Conservation (phyloP, 2,113 vertebrate species). For the Mustelus asterias region DNA sequence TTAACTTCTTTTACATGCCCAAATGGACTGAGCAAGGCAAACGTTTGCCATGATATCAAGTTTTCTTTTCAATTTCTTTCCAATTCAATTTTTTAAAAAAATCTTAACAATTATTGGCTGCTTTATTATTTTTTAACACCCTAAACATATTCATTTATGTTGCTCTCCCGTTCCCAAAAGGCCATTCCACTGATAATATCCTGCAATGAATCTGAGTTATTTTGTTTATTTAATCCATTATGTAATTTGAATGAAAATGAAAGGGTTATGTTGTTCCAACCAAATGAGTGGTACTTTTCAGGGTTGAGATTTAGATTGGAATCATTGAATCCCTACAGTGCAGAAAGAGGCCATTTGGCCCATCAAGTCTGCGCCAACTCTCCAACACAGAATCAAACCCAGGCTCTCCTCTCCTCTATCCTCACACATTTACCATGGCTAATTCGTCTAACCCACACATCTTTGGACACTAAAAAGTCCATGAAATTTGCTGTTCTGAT, state of each 20-base stretch:
- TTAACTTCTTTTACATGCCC: background rate
- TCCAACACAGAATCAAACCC: no score
- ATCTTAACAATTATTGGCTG: background rate
- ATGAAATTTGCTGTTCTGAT: no score
- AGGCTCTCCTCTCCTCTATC: no score
- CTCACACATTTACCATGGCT: no score
- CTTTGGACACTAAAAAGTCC: no score
- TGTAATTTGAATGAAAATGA: background rate
- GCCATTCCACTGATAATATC: background rate
- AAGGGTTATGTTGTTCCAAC: background rate
- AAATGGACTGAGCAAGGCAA: background rate
- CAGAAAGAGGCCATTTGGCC: no score
- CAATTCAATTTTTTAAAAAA: background rate
- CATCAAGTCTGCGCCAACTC: no score
- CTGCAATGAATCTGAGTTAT: background rate
- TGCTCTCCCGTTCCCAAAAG: background rate
- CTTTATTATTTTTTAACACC: background rate
- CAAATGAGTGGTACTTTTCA: background rate
- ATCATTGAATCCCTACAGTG: no score
- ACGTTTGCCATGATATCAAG: background rate
- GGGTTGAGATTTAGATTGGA: background rate
- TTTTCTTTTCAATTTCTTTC: background rate
- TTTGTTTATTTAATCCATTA: background rate
- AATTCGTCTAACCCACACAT: no score
- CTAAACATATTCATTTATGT: background rate